phyloP scores from a whole-genome alignment of 2,113 vertebrate genomes.

The Cyphomyrus discorhynchus region DNA sequence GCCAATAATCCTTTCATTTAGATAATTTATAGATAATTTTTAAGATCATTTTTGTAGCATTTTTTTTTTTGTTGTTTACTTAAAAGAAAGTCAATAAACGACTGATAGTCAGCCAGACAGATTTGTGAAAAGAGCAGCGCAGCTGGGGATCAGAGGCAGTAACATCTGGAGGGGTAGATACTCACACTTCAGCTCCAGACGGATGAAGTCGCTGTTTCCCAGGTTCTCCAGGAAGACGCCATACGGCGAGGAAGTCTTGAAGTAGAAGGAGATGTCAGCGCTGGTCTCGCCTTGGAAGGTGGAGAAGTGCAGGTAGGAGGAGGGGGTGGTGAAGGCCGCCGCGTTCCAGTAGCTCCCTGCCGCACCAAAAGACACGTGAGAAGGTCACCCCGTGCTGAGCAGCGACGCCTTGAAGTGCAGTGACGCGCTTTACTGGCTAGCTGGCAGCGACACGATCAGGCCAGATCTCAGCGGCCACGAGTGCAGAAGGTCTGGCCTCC shows the following conservation, averaged over 20 bases:
- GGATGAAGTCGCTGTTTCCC: slow-evolving; percentile 80
- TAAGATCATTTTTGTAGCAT: not conserved
- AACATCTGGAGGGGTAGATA: not conserved
- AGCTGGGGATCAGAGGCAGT: not conserved
- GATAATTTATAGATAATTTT: not conserved
- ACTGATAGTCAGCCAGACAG: not conserved
- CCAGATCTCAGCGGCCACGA: not conserved
- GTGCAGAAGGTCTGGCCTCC: not conserved
- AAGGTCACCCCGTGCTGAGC: not conserved
- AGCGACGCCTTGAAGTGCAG: too few relatives aligned
- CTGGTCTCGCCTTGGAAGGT: slow-evolving; percentile 83
- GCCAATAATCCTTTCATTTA: not conserved
- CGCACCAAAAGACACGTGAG: not conserved
- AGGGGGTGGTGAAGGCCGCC: slow-evolving; percentile 79
- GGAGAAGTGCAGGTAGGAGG: slow-evolving; percentile 85
- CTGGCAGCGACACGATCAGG: not conserved
- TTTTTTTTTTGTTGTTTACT: not conserved
- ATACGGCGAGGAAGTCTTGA: slow-evolving; percentile 79
- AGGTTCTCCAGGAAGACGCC: slow-evolving; percentile 90
- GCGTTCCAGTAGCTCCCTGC: slow-evolving; percentile 89
- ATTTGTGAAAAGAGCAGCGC: not conserved
- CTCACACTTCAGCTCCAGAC: slow-evolving; percentile 86
- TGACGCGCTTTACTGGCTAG: not conserved
- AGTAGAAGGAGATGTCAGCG: slow-evolving; percentile 94
- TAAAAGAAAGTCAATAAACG: not conserved